Conservation (phyloP, 1,140 invertebrate genomes). For the Lordiphosa mommai region DNA sequence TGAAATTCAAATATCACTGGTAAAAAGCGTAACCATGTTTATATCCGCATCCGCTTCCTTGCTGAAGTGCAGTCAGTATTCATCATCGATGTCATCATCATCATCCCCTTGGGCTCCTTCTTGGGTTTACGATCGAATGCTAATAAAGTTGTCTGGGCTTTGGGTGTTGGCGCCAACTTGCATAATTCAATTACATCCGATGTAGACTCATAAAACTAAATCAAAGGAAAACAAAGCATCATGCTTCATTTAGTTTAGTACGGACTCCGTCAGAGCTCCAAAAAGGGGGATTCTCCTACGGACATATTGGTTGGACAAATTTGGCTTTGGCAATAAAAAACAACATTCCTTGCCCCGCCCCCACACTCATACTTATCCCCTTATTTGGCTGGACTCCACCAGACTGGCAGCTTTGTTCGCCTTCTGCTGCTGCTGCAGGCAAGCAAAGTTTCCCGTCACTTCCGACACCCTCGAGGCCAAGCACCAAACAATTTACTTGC, state of each 20-base stretch:
- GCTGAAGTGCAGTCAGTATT: neutral
- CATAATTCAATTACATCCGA: slow-evolving; percentile 80
- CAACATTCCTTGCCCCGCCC: no score
- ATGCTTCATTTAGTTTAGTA: slow-evolving; percentile 75
- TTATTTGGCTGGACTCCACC: no score
- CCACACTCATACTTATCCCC: no score
- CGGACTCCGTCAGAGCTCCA: slow-evolving; percentile 22
- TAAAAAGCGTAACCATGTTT: slow-evolving; percentile 52
- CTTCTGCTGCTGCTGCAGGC: no score
- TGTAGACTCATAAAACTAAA: slow-evolving; percentile 80
- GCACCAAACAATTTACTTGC: slow-evolving; percentile 52
- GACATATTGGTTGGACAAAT: no score
- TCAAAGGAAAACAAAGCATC: slow-evolving; percentile 79
- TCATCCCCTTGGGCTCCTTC: neutral
- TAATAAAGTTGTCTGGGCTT: slow-evolving; percentile 65
- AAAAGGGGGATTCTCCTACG: no score
- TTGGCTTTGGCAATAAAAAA: no score
- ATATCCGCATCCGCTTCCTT: slow-evolving; percentile 2
- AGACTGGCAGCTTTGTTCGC: no score
- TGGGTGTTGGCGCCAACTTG: slow-evolving; percentile 62
- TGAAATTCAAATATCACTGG: slow-evolving; percentile 68
- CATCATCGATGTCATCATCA: slow-evolving; percentile 28
- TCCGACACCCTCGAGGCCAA: slow-evolving; percentile 33
- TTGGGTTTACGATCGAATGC: slow-evolving; percentile 62
- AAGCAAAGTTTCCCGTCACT: slow-evolving; percentile 52